Conservation (phyloP, 2,888 invertebrate species). For the Cinara cedri region DNA sequence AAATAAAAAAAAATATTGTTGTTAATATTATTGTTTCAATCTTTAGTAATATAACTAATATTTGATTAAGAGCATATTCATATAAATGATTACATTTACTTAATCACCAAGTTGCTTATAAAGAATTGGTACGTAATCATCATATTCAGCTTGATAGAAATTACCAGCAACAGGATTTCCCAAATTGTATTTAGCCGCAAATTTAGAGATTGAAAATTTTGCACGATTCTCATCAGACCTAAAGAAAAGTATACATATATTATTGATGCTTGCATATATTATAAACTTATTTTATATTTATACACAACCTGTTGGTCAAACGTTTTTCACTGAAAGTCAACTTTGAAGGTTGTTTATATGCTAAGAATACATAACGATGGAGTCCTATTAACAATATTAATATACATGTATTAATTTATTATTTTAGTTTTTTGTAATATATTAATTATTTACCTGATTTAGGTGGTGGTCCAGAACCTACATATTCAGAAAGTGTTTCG, state of each 20-base stretch:
- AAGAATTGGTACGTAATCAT: constrained; percentile 84
- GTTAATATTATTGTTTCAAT: background rate
- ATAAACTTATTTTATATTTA: background rate
- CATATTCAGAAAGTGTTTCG: constrained; percentile 76
- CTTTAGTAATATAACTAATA: background rate
- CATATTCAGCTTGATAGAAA: constrained; percentile 84
- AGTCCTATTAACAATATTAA: constrained; percentile 64
- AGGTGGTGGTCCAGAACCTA: constrained; percentile 84
- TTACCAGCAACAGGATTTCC: constrained; percentile 85
- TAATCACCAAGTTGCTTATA: constrained; percentile 77
- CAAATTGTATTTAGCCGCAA: constrained; percentile 81
- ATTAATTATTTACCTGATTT: constrained; percentile 67
- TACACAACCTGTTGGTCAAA: constrained; percentile 64
- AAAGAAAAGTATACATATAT: constrained; percentile 24
- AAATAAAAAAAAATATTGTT: no score
- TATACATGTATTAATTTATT: background rate
- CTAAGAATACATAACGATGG: constrained; percentile 80
- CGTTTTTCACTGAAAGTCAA: constrained; percentile 68
- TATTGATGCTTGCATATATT: background rate
- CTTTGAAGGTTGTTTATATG: constrained; percentile 74
- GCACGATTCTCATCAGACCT: constrained; percentile 65
- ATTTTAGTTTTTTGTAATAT: background rate
- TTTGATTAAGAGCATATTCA: background rate
- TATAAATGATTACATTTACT: background rate
- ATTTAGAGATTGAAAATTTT: constrained; percentile 72